Percentiles rank a stretch among this genome's conserved stretches.
These are phyloP conservation scores for Panorpa germanica DNA, from an alignment of 2,888 invertebrate species.

Conservation along the genomic window DNA sequence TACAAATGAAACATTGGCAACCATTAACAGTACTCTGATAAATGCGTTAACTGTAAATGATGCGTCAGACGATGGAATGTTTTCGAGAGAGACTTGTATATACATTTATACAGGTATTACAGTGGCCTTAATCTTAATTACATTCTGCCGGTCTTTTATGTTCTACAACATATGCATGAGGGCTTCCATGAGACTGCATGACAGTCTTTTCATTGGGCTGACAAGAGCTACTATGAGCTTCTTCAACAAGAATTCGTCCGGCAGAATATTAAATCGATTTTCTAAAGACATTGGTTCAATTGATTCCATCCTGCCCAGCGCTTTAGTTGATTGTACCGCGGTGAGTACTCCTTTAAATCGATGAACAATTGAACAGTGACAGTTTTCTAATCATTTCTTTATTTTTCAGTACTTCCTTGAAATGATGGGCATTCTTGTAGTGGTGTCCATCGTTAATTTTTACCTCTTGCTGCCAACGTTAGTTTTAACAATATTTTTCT, in stretches of 20 bases:
- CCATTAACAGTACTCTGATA: no score
- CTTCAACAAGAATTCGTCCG: constrained; percentile 39
- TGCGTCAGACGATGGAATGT: no score
- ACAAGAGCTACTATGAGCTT: constrained; percentile 36
- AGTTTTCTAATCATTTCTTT: constrained; percentile 5
- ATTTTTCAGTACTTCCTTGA: constrained; percentile 43
- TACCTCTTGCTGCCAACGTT: constrained; percentile 46
- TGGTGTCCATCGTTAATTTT: constrained; percentile 49
- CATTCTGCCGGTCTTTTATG: constrained; percentile 20
- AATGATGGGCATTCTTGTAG: constrained; percentile 51
- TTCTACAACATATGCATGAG: constrained; percentile 33
- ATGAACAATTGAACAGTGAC: background rate
- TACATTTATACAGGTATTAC: constrained; percentile 22
- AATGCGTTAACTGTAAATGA: no score
- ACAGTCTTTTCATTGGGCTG: constrained; percentile 35
- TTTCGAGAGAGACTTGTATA: constrained; percentile 16
- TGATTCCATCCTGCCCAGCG: constrained; percentile 24
- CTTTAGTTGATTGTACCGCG: constrained; percentile 28
- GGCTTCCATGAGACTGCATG: constrained; percentile 36
- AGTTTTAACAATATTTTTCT: constrained; percentile 45
- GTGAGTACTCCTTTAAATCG: constrained; percentile 18
- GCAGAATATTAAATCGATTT: constrained; percentile 38
- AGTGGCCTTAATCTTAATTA: constrained; percentile 19
- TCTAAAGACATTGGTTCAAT: constrained; percentile 39
- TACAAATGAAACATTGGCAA: no score